These are phyloP conservation scores for Ceratosolen solmsi DNA, from an alignment of 1,140 invertebrate genomes.

Conservation along the genomic window DNA sequence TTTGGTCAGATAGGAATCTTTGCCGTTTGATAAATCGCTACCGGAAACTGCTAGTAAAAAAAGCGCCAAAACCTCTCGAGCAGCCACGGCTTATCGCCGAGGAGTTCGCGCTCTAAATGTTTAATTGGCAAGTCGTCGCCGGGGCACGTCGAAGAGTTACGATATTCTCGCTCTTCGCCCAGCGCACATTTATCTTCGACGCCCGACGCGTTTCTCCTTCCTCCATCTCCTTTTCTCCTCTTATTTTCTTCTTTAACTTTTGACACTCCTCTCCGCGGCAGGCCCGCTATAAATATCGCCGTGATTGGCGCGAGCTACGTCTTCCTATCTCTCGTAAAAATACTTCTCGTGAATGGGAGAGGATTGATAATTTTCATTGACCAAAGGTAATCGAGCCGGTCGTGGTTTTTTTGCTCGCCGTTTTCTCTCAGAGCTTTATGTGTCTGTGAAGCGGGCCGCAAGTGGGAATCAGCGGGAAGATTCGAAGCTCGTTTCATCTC, in stretches of 20 bases:
- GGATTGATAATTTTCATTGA: background rate
- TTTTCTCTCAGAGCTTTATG: no score
- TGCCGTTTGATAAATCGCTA: constrained; percentile 72
- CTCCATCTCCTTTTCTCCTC: background rate
- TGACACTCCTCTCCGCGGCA: background rate
- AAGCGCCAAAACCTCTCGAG: background rate
- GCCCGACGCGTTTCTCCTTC: background rate
- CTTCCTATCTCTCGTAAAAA: background rate
- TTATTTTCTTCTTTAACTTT: background rate
- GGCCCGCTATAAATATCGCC: background rate
- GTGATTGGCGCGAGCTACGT: background rate
- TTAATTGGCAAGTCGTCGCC: constrained; percentile 62
- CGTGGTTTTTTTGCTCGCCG: no score
- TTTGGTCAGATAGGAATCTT: constrained; percentile 66
- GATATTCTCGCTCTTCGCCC: constrained; percentile 23
- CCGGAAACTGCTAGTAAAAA: constrained; percentile 72
- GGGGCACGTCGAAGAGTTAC: constrained; percentile 34
- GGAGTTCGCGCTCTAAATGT: constrained; percentile 65
- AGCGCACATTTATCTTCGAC: constrained; percentile 19
- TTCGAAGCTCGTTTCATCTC: no score
- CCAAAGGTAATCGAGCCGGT: background rate
- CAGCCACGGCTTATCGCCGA: background rate
- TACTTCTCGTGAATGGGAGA: background rate
- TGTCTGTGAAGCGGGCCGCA: no score
- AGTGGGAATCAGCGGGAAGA: no score